Base-by-base conservation (phyloP, 2,888 invertebrate genomes). In the Caenorhabditis angaria region DNA sequence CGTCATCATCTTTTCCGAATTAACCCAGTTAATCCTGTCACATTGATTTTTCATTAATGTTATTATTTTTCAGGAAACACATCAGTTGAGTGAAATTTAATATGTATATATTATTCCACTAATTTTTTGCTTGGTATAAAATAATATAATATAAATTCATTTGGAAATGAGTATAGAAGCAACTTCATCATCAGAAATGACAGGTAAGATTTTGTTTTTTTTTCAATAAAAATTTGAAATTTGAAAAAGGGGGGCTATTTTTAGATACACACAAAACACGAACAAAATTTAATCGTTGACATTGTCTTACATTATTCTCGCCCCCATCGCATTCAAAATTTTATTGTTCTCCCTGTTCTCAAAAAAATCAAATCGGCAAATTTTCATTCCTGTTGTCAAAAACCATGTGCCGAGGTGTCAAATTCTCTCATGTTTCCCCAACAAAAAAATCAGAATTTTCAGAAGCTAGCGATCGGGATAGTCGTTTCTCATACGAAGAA, bases 171-270 rank as follows among this genome's bases (percentile, higher is more conserved):
- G 60, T 28, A 48, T 55, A 51, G 60, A 41, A 53, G 65, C 65
- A 32, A 60, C 60, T 32, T 65, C n/a, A n/a, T n/a, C 60, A 18
- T 65, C 65, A 20, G 65, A 65, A 18, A 48, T 55, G 24, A 55
- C 65, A 18, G 53, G 54, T 10, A 53, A 28, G 8, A 60, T 60
- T 22, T 32, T n/a, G 47, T 59, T 50, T 48, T 28, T 61, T 32
- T 53, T 62, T 32, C 1, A 56, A 47, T 41, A 6, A 50, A 10
- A 48, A n/a, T 8, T 32, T 32, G 6, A 32, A 5, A 32, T 32
- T 32, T 32, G 32, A 32, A 32, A 10, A 5, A 32, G 6, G 32
- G 32, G 32, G 32, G 32, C 6, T 18, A 41, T 3, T 41, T 41
- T 41, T 6, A 18, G 2, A 41, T 12, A 41, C 18, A 3, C 18